These are phyloP conservation scores for Tachypleus tridentatus DNA, from an alignment of 1,140 invertebrate species.

Conservation along the genomic window DNA sequence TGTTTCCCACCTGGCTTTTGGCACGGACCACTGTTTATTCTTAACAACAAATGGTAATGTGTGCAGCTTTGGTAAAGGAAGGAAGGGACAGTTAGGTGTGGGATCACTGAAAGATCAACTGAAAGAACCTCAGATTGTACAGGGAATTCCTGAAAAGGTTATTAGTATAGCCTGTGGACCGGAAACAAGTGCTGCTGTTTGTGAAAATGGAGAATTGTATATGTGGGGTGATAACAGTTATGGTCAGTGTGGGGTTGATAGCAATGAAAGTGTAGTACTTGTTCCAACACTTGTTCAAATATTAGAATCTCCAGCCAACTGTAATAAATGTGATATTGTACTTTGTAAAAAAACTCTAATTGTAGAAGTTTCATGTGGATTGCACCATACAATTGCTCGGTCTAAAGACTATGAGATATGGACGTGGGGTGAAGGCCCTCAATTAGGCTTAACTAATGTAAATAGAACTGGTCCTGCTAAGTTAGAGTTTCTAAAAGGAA, in stretches of 20 bases:
- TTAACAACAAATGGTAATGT: background rate
- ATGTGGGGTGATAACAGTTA: conserved; percentile 16
- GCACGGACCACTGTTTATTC: conserved; percentile 5
- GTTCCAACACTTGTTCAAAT: conserved; percentile 3
- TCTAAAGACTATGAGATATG: conserved; percentile 45
- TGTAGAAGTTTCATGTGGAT: background rate
- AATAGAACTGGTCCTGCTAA: conserved; percentile 40
- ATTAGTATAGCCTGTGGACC: conserved; percentile 9
- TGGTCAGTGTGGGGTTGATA: conserved; percentile 9
- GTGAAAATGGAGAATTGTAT: conserved; percentile 7
- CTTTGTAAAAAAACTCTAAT: background rate
- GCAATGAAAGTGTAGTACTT: background rate
- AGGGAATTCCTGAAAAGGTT: background rate
- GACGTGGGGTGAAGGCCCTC: conserved; percentile 55
- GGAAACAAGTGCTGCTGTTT: conserved; percentile 1
- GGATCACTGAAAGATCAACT: conserved; percentile 1
- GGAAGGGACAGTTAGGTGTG: conserved; percentile 5
- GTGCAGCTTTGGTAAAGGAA: conserved; percentile 3
- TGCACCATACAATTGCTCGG: background rate
- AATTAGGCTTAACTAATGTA: conserved; percentile 46
- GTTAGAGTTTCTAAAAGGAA: conserved; percentile 53
- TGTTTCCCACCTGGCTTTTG: conserved; percentile 2
- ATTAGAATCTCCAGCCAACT: background rate
- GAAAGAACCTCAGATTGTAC: background rate
- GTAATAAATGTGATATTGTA: background rate